These are phyloP conservation scores for Mayetiola destructor DNA, from an alignment of 2,888 invertebrate genomes.

Conservation along the genomic window DNA sequence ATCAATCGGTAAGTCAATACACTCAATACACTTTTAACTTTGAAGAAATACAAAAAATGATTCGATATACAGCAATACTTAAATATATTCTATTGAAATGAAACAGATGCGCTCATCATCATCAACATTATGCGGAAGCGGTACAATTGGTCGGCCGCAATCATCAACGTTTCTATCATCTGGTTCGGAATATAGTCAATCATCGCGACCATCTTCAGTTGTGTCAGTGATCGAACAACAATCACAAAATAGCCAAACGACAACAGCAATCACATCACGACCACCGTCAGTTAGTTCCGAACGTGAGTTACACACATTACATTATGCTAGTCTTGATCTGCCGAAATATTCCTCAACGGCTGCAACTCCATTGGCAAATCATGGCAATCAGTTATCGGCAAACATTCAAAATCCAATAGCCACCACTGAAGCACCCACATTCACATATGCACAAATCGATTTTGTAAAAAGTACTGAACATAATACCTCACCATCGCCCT, in stretches of 20 bases:
- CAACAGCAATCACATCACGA: conserved; percentile 22
- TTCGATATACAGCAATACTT: neutral
- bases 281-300: conserved; percentile 31
- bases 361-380: conserved; percentile 30
- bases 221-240: neutral
- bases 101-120: conserved; percentile 19
- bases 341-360: conserved; percentile 24
- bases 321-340: conserved; percentile 53
- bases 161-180: conserved; percentile 12
- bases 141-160: conserved; percentile 5
- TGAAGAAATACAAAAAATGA: neutral
- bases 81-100: neutral
- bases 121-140: conserved; percentile 21
- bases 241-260: neutral
- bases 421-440: conserved; percentile 31
- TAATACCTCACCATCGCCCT: no score
- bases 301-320: conserved; percentile 40
- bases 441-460: conserved; percentile 68
- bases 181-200: neutral
- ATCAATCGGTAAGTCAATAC: neutral
- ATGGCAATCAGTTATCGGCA: conserved; percentile 17
- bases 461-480: conserved; percentile 43
- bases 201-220: conserved; percentile 2
- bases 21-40: neutral
- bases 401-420: conserved; percentile 21